These are phyloP conservation scores for Oreortyx pictus DNA, from an alignment of 2,797 vertebrate species.

Conservation along the genomic window DNA sequence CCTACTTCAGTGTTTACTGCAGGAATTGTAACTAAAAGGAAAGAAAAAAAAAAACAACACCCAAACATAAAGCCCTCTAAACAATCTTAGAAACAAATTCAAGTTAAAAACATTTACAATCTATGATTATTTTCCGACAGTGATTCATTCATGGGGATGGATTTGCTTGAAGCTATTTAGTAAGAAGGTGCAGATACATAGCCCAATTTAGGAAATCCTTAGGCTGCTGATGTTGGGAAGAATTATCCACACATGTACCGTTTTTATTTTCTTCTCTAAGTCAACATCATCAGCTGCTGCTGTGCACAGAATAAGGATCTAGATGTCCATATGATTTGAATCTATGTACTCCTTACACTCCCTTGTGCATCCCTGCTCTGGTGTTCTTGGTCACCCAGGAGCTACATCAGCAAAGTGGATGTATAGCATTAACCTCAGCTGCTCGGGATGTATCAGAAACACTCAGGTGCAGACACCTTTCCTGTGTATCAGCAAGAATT, in stretches of 20 bases:
- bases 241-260: background rate
- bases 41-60: background rate
- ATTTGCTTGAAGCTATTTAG: background rate
- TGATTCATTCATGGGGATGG: background rate
- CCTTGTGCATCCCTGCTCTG: background rate
- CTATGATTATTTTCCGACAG: background rate
- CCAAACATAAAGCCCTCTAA: background rate
- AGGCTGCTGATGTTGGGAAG: background rate
- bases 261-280: background rate
- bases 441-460: background rate
- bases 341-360: background rate
- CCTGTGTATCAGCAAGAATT: background rate
- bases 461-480: background rate
- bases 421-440: fast-evolving
- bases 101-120: background rate
- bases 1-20: background rate
- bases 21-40: background rate
- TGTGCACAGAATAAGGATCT: background rate
- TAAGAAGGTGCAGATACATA: background rate
- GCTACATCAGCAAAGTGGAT: fast-evolving
- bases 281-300: background rate
- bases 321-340: background rate
- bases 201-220: background rate
- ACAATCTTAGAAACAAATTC: background rate
- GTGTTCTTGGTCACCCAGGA: background rate